Percentiles rank a stretch among this genome's conserved stretches.
These are phyloP conservation scores for Adelosebastes latens DNA, from an alignment of 2,797 vertebrate species.

Conservation along the genomic window DNA sequence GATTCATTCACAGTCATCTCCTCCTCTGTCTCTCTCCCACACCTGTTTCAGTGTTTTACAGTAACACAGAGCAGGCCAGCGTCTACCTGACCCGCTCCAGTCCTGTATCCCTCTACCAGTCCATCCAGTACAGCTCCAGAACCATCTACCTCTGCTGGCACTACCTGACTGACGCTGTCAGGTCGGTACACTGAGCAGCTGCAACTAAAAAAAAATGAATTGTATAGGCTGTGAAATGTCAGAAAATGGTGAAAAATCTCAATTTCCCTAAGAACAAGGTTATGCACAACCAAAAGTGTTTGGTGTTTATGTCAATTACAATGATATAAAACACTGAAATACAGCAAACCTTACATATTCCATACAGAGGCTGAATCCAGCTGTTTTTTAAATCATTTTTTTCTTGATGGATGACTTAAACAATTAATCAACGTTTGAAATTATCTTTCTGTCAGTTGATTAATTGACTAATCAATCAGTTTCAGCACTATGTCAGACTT, in stretches of 20 bases:
- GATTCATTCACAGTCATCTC: neutral
- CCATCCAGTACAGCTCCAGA: slow-evolving; percentile 88
- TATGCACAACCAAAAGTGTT: neutral
- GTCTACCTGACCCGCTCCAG: slow-evolving; percentile 87
- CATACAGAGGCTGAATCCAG: neutral
- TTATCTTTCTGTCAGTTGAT: neutral
- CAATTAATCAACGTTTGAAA: neutral
- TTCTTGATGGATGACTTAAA: neutral
- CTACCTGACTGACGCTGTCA: slow-evolving; percentile 89
- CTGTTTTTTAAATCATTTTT: neutral
- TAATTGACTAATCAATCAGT: neutral
- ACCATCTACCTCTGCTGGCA: slow-evolving; percentile 92
- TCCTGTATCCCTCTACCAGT: slow-evolving; percentile 85
- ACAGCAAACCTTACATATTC: neutral
- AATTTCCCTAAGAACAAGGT: neutral
- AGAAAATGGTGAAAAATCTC: neutral
- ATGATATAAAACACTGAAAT: neutral
- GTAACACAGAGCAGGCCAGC: slow-evolving; percentile 86
- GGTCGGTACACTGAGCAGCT: slow-evolving; percentile 74
- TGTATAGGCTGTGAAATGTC: neutral
- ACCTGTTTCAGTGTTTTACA: slow-evolving; percentile 82
- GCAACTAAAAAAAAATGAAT: neutral
- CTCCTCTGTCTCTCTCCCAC: neutral
- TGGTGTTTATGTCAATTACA: neutral
- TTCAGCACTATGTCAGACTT: neutral